Evolutionary conservation across 2,113 vertebrate genomes (phyloP), one percentile per base, ranked within the genome.

Genomic region (Saccopteryx leptura): DNA sequence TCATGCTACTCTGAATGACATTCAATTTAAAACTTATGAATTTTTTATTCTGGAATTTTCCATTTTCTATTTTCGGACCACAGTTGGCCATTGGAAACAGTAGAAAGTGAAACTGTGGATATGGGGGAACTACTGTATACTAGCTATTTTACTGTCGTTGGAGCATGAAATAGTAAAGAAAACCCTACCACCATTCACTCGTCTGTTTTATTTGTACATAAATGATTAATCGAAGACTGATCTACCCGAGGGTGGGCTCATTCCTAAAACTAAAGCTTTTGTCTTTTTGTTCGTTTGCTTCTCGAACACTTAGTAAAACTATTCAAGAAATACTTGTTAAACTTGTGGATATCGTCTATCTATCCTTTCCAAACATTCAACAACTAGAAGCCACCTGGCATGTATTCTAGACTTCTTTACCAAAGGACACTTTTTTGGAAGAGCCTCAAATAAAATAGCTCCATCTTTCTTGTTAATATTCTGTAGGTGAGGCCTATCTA

Each of bases 71-170:
- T 56, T 56, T 21, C 2, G 1, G 31, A 79, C 52, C 50, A n/a
- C 39, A 48, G 71, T 13, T 74, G 39, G 48, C 23, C 46, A 48
- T 4, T 26, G 72, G 24, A n/a, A 79, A 79, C 31, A 12, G 28
- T 19, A 11, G 75, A 79, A 56, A 56, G 31, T 2, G 1, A 79
- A 56, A 56, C 75, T 10, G 17, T 7, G 75, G 52, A 56, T 79
- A 79, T 56, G 10, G 5, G 75, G 28, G 52, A n/a, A 56, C 18
- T 56, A 56, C 52, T 56, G 24, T 61, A 19, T 52, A 75, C 63
- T 74, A 87, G 24, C 24, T 61, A 87, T 75, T 80, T 82, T 86
- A 88, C 21, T 93, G 91, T 91, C 50, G 81, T 9, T 93, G 79
- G 90, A 91, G 54, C n/a, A 81, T 54, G 31, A 86, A n/a, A 83